Evolutionary conservation across 2,888 invertebrate species (phyloP).

Genomic region (Andrena flavipes): DNA sequence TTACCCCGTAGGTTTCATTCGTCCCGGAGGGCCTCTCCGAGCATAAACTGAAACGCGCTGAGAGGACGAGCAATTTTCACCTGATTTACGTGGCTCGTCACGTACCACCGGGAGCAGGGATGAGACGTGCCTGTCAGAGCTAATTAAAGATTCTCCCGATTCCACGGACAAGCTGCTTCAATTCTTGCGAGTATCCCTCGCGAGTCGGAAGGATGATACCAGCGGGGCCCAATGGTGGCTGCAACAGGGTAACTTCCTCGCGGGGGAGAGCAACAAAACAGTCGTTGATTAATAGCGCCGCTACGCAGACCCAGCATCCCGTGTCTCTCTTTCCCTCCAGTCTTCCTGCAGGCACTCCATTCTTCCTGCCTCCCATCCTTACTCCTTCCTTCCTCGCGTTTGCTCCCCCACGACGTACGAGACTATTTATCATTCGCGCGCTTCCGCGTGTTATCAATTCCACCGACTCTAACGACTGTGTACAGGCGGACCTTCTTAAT

Average conservation of each 20-base stretch:
- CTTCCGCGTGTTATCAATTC: slow-evolving; percentile 76
- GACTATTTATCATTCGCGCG: slow-evolving; percentile 75
- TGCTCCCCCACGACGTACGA: slow-evolving; percentile 46
- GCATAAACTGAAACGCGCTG: slow-evolving; percentile 11
- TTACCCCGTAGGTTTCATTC: not conserved
- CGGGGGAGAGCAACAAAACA: slow-evolving; percentile 71
- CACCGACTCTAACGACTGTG: slow-evolving; percentile 71
- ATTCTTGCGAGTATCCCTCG: slow-evolving; percentile 51
- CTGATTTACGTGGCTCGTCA: slow-evolving; percentile 51
- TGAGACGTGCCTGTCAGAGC: slow-evolving; percentile 55
- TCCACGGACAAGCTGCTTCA: slow-evolving; percentile 59
- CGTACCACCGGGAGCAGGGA: slow-evolving; percentile 32
- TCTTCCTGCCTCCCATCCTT: slow-evolving; percentile 45
- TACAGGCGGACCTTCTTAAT: slow-evolving; percentile 70
- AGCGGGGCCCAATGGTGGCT: slow-evolving; percentile 8
- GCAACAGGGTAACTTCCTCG: slow-evolving; percentile 64
- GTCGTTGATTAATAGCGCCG: slow-evolving; percentile 75
- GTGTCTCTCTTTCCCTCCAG: slow-evolving; percentile 3
- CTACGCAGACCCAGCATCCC: slow-evolving; percentile 34
- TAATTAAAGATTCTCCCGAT: slow-evolving; percentile 73
- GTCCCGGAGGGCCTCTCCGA: slow-evolving; percentile 18
- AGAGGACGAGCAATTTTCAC: slow-evolving; percentile 31
- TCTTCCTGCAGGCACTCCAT: slow-evolving; percentile 14
- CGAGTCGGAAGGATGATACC: slow-evolving; percentile 20
- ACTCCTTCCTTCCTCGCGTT: slow-evolving; percentile 46